These are phyloP conservation scores for Danio albolineatus DNA, from an alignment of 2,797 vertebrate genomes.

Conservation along the genomic window DNA sequence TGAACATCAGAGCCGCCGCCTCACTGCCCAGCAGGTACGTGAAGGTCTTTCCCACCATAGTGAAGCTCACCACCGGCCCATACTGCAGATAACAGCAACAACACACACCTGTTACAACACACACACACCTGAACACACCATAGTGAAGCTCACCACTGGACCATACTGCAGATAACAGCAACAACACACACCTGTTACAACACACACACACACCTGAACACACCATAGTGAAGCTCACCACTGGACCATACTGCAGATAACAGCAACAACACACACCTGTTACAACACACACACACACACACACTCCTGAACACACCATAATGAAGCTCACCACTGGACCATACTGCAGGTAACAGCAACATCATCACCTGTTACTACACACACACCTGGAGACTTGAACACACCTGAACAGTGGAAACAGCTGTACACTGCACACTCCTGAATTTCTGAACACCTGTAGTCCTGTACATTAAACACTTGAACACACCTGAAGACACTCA, in stretches of 20 bases:
- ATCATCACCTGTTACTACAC: too few relatives aligned
- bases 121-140: too few relatives aligned
- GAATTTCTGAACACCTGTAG: too few relatives aligned
- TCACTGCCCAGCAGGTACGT: conserved; percentile 96
- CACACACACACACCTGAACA: too few relatives aligned
- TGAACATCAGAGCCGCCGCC: conserved; percentile 92
- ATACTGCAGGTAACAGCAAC: conserved; percentile 77
- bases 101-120: too few relatives aligned
- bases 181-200: too few relatives aligned
- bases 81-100: conserved; percentile 78
- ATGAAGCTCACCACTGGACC: conserved; percentile 98
- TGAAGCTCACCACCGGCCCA: conserved; percentile 97
- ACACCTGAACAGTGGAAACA: too few relatives aligned
- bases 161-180: conserved; percentile 83
- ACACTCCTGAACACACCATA: conserved; percentile 80
- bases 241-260: conserved; percentile 87
- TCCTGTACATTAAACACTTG: too few relatives aligned
- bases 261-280: neutral
- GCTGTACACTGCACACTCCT: too few relatives aligned
- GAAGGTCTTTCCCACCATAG: conserved; percentile 97
- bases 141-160: conserved; percentile 97
- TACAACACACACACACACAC: too few relatives aligned
- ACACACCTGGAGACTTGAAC: too few relatives aligned
- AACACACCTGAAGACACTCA: conserved; percentile 66
- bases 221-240: conserved; percentile 99